phyloP scores from a whole-genome alignment of 92 coral and sea anemone species.

The Heliopora coerulea region DNA sequence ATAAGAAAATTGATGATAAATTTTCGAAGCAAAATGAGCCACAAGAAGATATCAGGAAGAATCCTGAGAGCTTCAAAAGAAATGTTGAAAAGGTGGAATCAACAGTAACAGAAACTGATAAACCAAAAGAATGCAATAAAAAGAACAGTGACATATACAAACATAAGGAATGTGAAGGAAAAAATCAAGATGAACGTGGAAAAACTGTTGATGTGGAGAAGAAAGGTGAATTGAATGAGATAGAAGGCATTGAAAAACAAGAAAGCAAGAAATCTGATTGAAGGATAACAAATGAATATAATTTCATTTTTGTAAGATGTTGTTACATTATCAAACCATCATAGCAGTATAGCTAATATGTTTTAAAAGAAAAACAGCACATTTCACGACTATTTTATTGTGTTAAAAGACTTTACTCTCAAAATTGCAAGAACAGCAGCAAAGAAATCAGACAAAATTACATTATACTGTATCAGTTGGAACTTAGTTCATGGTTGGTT shows the following conservation, averaged over 20 bases:
- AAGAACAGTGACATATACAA: background rate
- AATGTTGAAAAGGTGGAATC: background rate
- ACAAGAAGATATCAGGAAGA: background rate
- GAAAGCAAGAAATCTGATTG: background rate
- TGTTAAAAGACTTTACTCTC: too few species aligned
- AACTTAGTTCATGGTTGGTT: too few species aligned
- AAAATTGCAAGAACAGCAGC: too few species aligned
- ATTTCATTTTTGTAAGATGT: too few species aligned
- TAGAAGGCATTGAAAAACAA: background rate
- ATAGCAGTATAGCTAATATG: too few species aligned
- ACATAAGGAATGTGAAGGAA: background rate
- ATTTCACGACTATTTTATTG: too few species aligned
- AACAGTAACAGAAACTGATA: background rate
- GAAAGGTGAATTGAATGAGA: background rate
- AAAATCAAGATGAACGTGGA: background rate
- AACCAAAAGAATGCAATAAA: background rate
- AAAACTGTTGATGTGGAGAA: background rate
- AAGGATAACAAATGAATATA: too few species aligned
- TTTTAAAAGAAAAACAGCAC: too few species aligned
- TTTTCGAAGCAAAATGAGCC: background rate
- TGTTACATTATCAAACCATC: too few species aligned
- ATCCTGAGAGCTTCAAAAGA: background rate
- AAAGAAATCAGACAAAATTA: too few species aligned
- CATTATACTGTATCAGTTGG: too few species aligned
- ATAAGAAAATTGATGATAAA: constrained; percentile 61